Percentiles rank a stretch among this genome's conserved stretches.
Conservation (phyloP, 2,113 vertebrate genomes). For the Hemicordylus capensis region DNA sequence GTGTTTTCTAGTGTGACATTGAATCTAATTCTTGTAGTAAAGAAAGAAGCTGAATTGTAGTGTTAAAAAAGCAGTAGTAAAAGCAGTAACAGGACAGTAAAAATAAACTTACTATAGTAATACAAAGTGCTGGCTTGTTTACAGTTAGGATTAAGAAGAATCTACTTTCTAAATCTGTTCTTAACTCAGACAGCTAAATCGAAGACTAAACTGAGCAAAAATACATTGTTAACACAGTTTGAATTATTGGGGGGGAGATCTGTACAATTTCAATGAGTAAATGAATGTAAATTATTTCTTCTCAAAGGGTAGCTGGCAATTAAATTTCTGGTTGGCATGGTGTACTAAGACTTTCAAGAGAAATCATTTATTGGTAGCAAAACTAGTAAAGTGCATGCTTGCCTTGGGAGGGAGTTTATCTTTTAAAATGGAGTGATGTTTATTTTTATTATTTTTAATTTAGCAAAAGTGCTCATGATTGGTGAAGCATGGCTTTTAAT, state of each 20-base stretch:
- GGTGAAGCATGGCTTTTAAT: neutral
- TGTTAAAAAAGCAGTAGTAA: too few species aligned
- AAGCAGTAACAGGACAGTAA: too few species aligned
- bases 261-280: neutral
- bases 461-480: neutral
- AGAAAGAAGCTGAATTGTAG: neutral
- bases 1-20: neutral
- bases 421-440: neutral
- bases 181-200: neutral
- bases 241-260: neutral
- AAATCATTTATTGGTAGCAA: neutral
- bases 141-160: neutral
- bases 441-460: constrained; percentile 8
- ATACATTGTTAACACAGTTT: neutral
- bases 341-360: neutral
- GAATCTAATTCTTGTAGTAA: neutral
- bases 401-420: neutral
- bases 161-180: neutral
- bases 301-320: neutral
- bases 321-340: neutral
- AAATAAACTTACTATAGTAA: neutral
- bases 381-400: neutral
- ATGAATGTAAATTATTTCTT: neutral
- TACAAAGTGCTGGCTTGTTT: neutral
- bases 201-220: neutral